A percentile compares a stretch with the other conserved stretches of the same genome.
These are phyloP conservation scores for Paramuricea clavata DNA, from an alignment of 92 coral and sea anemone species.

Conservation along the genomic window DNA sequence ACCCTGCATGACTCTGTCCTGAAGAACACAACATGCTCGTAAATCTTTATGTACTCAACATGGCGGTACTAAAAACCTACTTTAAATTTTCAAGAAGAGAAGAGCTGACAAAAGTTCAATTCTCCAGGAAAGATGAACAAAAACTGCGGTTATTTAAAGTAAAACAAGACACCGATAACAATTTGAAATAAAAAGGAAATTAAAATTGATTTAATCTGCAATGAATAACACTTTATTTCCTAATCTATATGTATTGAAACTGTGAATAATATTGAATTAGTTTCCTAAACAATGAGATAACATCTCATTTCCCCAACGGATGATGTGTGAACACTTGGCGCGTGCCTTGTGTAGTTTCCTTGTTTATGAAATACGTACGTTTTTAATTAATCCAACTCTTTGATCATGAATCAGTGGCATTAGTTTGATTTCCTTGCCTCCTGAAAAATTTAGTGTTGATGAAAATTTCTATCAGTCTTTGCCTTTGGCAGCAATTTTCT, in stretches of 20 bases:
- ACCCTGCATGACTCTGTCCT: too few species aligned
- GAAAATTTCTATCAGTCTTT: too few species aligned
- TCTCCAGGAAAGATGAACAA: not conserved
- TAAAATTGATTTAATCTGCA: not conserved
- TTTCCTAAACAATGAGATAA: constrained; percentile 16
- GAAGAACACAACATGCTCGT: too few species aligned
- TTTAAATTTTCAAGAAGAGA: not conserved
- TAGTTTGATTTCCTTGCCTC: not conserved
- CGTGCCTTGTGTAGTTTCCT: constrained; percentile 11
- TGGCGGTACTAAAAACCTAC: too few species aligned
- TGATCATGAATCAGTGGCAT: not conserved
- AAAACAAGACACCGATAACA: not conserved
- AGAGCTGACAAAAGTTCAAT: not conserved
- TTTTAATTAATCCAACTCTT: not conserved
- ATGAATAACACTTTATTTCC: constrained; percentile 1
- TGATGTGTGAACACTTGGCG: not conserved
- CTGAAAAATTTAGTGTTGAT: not conserved
- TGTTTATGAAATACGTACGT: not conserved
- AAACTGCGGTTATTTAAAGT: not conserved
- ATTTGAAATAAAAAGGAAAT: not conserved
- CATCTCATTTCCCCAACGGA: constrained; percentile 27
- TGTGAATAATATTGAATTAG: constrained; percentile 17
- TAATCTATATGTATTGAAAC: not conserved
- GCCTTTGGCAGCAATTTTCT: too few species aligned
- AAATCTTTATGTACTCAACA: too few species aligned